phyloP scores from a whole-genome alignment of 2,888 invertebrate genomes.

The Eurytoma californica region DNA sequence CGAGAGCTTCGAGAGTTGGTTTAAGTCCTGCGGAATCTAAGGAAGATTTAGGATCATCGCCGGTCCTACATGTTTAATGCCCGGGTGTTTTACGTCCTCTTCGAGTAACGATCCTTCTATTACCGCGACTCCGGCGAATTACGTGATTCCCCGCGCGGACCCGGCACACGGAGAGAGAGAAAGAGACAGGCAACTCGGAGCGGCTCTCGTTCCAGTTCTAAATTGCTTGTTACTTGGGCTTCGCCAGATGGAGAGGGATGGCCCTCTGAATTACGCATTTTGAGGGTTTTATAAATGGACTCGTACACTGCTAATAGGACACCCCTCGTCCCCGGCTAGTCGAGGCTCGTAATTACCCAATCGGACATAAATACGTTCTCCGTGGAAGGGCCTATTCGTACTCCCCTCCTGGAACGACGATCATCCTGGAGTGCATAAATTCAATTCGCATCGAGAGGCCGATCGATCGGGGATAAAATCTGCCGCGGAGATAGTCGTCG shows the following conservation, averaged over 20 bases:
- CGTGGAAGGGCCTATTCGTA: too few relatives aligned
- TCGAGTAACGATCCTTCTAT: slow-evolving; percentile 49
- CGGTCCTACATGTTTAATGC: slow-evolving; percentile 62
- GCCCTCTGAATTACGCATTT: slow-evolving; percentile 10
- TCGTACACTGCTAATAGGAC: too few relatives aligned
- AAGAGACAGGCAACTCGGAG: too few relatives aligned
- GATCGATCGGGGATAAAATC: slow-evolving; percentile 38
- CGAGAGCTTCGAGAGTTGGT: slow-evolving; percentile 27
- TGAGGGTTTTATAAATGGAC: slow-evolving; percentile 13
- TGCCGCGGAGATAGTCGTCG: slow-evolving; percentile 46
- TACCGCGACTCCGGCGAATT: slow-evolving; percentile 42
- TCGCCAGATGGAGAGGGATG: slow-evolving; percentile 11
- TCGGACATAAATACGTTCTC: too few relatives aligned
- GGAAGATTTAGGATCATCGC: slow-evolving; percentile 61
- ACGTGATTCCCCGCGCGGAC: slow-evolving; percentile 43
- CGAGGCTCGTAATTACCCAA: too few relatives aligned
- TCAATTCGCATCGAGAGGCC: slow-evolving; percentile 14
- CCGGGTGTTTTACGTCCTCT: slow-evolving; percentile 57
- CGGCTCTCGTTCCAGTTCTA: slow-evolving; percentile 14
- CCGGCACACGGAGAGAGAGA: not conserved
- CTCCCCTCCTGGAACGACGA: too few relatives aligned
- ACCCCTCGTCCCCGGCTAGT: too few relatives aligned
- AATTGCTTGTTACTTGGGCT: slow-evolving; percentile 45
- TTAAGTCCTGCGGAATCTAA: slow-evolving; percentile 54
- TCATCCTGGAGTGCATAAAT: not conserved